Conservation (phyloP, 2,888 invertebrate species). For the Agrilus biguttatus region DNA sequence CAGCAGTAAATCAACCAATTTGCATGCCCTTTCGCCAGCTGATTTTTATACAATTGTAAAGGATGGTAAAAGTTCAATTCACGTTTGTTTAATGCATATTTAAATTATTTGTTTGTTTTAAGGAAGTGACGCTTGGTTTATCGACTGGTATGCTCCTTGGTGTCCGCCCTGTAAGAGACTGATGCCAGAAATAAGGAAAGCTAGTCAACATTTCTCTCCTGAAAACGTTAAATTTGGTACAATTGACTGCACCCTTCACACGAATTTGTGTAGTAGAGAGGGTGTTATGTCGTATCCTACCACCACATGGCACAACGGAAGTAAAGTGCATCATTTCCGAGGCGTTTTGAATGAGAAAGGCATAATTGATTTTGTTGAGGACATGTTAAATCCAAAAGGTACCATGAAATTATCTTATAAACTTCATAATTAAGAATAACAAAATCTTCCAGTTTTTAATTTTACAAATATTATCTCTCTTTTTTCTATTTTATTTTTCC, state of each 20-base stretch:
- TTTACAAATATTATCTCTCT: too few species aligned
- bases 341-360: slow-evolving; percentile 43
- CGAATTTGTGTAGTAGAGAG: slow-evolving; percentile 40
- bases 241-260: slow-evolving; percentile 52
- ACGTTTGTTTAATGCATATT: neutral
- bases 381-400: slow-evolving; percentile 38
- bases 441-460: too few species aligned
- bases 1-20: slow-evolving; percentile 38
- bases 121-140: slow-evolving; percentile 41
- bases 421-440: too few species aligned
- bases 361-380: slow-evolving; percentile 51
- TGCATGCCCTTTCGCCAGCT: slow-evolving; percentile 46
- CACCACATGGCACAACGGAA: slow-evolving; percentile 48
- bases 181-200: slow-evolving; percentile 51
- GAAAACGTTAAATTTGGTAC: slow-evolving; percentile 43
- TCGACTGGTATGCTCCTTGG: slow-evolving; percentile 69
- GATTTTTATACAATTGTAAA: slow-evolving; percentile 43
- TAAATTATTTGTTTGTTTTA: slow-evolving; percentile 4
- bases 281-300: slow-evolving; percentile 56
- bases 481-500: too few species aligned
- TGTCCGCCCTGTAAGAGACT: slow-evolving; percentile 61
- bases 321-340: slow-evolving; percentile 36
- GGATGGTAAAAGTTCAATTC: slow-evolving; percentile 25
- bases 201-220: slow-evolving; percentile 36
- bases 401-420: slow-evolving; percentile 1